These are phyloP conservation scores for Microctenopoma stevenorrisi DNA, from an alignment of 2,797 vertebrate species.

Conservation along the genomic window DNA sequence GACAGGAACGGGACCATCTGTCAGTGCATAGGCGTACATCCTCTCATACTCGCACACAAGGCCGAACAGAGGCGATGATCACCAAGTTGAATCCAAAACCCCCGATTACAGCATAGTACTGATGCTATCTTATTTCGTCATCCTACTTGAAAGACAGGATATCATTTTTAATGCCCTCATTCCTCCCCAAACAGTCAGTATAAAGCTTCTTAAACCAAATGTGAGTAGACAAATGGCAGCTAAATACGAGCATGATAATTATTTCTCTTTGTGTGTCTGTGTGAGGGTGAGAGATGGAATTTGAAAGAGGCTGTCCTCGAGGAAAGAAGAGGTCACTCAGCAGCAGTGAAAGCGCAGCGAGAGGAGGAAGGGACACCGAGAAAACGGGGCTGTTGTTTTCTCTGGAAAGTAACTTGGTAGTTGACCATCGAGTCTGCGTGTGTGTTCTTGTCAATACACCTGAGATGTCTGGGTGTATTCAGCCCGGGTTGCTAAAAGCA, in stretches of 20 bases:
- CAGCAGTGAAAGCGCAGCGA: conserved; percentile 17
- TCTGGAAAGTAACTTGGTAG: conserved; percentile 1
- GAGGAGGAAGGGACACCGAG: conserved; percentile 11
- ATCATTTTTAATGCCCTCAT: too few species aligned
- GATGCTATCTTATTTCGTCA: background rate
- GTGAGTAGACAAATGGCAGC: background rate
- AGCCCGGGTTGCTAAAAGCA: conserved; percentile 2
- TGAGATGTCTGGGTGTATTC: background rate
- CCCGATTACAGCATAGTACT: background rate
- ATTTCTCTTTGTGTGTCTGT: conserved; percentile 39
- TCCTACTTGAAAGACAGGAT: background rate
- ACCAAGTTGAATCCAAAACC: too few species aligned
- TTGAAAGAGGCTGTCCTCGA: conserved; percentile 28
- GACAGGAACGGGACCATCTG: conserved; percentile 18
- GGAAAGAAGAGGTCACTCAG: conserved; percentile 49
- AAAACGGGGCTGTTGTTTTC: conserved; percentile 24
- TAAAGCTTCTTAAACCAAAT: conserved; percentile 6
- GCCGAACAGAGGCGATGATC: too few species aligned
- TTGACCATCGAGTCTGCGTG: background rate
- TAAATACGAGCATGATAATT: conserved; percentile 14
- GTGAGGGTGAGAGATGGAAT: conserved; percentile 50
- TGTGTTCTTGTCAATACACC: conserved; percentile 18
- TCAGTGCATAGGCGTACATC: conserved; percentile 21
- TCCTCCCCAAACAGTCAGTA: background rate
- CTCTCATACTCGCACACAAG: background rate